Evolutionary conservation across 2,113 vertebrate genomes (phyloP).

Genomic region (Jaculus jaculus): DNA sequence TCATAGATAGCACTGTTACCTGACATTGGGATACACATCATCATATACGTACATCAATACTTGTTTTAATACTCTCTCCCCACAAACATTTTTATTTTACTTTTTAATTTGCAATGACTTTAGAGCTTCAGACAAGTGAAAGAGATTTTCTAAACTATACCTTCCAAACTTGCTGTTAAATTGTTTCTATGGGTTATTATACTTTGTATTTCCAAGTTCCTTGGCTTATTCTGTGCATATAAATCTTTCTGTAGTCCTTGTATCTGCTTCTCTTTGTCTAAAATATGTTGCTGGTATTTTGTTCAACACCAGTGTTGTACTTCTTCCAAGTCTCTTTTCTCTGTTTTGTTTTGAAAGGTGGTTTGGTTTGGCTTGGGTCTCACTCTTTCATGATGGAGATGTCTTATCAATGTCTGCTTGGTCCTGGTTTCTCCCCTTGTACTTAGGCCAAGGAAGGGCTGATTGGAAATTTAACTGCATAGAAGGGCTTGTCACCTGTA

Average conservation of each 20-base stretch:
- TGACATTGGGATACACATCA: neutral
- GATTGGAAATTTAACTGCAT: neutral
- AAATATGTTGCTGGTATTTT: neutral
- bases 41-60: neutral
- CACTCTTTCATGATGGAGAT: neutral
- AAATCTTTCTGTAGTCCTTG: neutral
- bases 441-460: neutral
- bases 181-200: neutral
- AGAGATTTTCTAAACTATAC: neutral
- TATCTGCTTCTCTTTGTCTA: neutral
- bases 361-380: neutral
- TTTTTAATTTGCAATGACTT: conserved; percentile 28
- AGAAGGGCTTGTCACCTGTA: neutral
- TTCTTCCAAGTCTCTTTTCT: neutral
- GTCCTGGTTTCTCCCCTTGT: neutral
- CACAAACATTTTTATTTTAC: neutral
- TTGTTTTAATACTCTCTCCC: neutral
- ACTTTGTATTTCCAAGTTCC: neutral
- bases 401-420: neutral
- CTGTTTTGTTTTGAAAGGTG: neutral
- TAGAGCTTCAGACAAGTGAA: neutral
- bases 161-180: neutral
- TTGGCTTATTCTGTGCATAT: neutral
- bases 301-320: neutral
- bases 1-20: neutral